These are phyloP conservation scores for Stylophora pistillata DNA, from an alignment of 64 coral and sea anemone genomes.

Conservation along the genomic window DNA sequence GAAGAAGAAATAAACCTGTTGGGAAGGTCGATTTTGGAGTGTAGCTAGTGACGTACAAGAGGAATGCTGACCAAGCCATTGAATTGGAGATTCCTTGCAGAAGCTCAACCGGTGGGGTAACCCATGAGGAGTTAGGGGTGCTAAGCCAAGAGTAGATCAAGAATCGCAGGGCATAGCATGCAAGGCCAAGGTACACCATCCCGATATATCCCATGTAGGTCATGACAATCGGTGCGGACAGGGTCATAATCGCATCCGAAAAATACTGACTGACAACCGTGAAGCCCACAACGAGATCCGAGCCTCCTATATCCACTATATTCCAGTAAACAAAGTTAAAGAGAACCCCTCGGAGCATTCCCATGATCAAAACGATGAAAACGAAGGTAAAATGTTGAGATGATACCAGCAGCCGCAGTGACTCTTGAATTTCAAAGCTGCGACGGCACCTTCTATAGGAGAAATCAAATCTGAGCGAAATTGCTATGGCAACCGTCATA, in stretches of 20 bases:
- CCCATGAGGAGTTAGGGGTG: conserved; percentile 81
- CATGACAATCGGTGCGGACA: conserved; percentile 80
- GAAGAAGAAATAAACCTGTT: conserved; percentile 79
- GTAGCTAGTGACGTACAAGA: conserved; percentile 90
- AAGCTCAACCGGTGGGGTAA: conserved; percentile 78
- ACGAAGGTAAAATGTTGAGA: conserved; percentile 40
- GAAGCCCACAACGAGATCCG: conserved; percentile 74
- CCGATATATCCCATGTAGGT: conserved; percentile 80
- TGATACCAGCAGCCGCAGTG: conserved; percentile 41
- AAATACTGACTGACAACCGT: conserved; percentile 87
- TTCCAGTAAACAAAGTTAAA: conserved; percentile 96
- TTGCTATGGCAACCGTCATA: conserved; percentile 55
- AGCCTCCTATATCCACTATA: conserved; percentile 78
- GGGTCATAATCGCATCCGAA: conserved; percentile 79
- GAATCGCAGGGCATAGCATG: conserved; percentile 82
- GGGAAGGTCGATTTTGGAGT: conserved; percentile 83
- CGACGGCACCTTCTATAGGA: conserved; percentile 67
- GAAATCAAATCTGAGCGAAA: conserved; percentile 71
- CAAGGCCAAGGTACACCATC: conserved; percentile 80
- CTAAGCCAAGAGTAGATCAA: conserved; percentile 86
- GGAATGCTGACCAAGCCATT: conserved; percentile 83
- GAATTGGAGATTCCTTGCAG: conserved; percentile 87
- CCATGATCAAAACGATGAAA: conserved; percentile 74
- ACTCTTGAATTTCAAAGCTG: conserved; percentile 70
- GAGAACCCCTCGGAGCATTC: conserved; percentile 74